Evolutionary conservation across 92 coral and sea anemone species (phyloP).

Genomic region (Zoanthus gigantus): DNA sequence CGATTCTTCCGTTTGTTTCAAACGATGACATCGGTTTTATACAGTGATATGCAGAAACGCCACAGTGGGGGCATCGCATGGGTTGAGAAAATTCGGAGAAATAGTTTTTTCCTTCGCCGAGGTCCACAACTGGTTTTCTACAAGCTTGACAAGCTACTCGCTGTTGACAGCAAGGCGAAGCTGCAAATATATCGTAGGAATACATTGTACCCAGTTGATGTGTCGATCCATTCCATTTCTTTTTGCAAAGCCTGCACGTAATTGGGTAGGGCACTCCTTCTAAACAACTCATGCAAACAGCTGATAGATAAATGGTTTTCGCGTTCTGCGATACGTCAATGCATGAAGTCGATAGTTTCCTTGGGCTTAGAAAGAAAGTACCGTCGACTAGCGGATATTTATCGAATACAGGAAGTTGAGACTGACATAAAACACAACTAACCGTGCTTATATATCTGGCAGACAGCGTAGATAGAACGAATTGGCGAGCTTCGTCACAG

Average conservation of each 20-base stretch:
- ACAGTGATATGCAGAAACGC: conserved; percentile 91
- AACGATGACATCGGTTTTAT: conserved; percentile 84
- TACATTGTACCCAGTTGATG: conserved; percentile 97
- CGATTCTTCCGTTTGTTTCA: conserved; percentile 53
- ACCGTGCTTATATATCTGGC: conserved; percentile 79
- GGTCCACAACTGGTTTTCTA: conserved; percentile 89
- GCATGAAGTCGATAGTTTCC: conserved; percentile 79
- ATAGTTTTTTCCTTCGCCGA: conserved; percentile 80
- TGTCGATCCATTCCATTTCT: conserved; percentile 94
- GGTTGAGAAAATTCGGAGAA: conserved; percentile 95
- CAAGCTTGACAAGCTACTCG: conserved; percentile 93
- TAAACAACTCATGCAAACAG: conserved; percentile 94
- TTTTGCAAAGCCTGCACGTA: conserved; percentile 91
- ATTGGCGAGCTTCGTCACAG: conserved; percentile 91
- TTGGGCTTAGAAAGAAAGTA: conserved; percentile 94
- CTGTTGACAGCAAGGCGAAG: conserved; percentile 95
- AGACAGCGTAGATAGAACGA: conserved; percentile 87
- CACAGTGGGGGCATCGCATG: conserved; percentile 96
- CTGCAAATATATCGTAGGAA: conserved; percentile 96
- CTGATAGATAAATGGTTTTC: conserved; percentile 80
- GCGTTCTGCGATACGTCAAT: conserved; percentile 91
- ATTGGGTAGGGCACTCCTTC: conserved; percentile 94
- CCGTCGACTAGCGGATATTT: conserved; percentile 98
- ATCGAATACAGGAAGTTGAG: conserved; percentile 93
- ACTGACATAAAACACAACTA: conserved; percentile 90